Evolutionary conservation across 2,797 vertebrate species (phyloP).

Genomic region (Nyctalus aviator): DNA sequence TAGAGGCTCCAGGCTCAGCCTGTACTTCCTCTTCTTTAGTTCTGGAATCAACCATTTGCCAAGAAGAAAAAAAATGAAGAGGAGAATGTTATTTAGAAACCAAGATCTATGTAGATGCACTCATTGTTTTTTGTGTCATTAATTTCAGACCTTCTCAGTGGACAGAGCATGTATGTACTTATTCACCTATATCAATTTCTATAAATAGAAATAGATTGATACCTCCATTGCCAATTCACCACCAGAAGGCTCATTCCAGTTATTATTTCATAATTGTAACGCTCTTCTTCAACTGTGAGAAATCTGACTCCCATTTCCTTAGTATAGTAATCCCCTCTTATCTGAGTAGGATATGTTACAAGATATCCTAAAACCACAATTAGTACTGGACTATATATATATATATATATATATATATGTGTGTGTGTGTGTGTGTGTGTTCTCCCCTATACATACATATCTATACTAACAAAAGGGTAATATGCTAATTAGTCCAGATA

Average conservation of each 20-base stretch:
- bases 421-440: no score
- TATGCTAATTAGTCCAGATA: no score
- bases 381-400: no score
- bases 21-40: background rate
- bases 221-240: background rate
- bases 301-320: background rate
- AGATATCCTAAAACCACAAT: background rate
- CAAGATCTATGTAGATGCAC: background rate
- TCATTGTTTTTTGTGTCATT: background rate
- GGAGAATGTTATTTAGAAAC: slow-evolving; percentile 7
- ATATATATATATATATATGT: no score
- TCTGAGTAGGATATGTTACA: background rate
- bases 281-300: slow-evolving; percentile 25
- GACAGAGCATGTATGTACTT: background rate
- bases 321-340: background rate
- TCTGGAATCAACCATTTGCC: slow-evolving; percentile 17
- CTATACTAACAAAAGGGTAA: no score
- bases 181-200: background rate
- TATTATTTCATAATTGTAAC: slow-evolving; percentile 8
- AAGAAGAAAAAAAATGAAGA: slow-evolving; percentile 42
- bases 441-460: background rate
- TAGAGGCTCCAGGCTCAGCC: background rate
- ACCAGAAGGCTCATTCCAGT: slow-evolving; percentile 8
- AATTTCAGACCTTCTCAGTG: background rate
- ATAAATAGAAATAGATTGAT: slow-evolving; percentile 1